Evolutionary conservation across 1,140 invertebrate species (phyloP).

Genomic region (Caenorhabditis latens): DNA sequence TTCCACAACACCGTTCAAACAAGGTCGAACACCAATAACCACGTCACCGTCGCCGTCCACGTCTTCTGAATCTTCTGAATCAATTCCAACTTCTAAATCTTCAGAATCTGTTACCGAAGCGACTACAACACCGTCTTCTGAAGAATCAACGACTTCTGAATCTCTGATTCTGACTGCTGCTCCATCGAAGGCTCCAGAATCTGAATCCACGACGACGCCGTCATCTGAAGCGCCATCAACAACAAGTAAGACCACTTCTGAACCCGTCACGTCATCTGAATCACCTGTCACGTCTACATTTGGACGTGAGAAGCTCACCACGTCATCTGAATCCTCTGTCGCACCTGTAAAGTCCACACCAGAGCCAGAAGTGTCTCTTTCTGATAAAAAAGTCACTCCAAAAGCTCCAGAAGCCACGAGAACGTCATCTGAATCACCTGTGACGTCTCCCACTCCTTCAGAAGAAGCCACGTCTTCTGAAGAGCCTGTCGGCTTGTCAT

Average conservation of each 20-base stretch:
- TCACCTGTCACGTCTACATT: not conserved
- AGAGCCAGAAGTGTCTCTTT: too few species aligned
- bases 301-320: too few species aligned
- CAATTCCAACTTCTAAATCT: too few species aligned
- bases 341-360: too few species aligned
- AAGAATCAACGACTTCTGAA: not conserved
- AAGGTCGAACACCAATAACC: slow-evolving; percentile 15
- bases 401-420: not conserved
- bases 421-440: not conserved
- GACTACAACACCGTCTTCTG: not conserved
- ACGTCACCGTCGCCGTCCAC: not conserved
- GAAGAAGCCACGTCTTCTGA: not conserved
- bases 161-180: not conserved
- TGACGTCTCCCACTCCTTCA: not conserved
- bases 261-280: not conserved
- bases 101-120: not conserved
- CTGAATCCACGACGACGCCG: too few species aligned
- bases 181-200: slow-evolving; percentile 4
- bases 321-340: too few species aligned
- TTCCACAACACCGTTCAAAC: slow-evolving; percentile 1
- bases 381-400: too few species aligned
- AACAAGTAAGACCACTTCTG: not conserved
- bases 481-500: not conserved
- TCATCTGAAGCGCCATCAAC: slow-evolving; percentile 14
- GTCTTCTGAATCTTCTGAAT: not conserved